Evolutionary conservation across 2,888 invertebrate species (phyloP).

Genomic region (Coleophora flavipennella): DNA sequence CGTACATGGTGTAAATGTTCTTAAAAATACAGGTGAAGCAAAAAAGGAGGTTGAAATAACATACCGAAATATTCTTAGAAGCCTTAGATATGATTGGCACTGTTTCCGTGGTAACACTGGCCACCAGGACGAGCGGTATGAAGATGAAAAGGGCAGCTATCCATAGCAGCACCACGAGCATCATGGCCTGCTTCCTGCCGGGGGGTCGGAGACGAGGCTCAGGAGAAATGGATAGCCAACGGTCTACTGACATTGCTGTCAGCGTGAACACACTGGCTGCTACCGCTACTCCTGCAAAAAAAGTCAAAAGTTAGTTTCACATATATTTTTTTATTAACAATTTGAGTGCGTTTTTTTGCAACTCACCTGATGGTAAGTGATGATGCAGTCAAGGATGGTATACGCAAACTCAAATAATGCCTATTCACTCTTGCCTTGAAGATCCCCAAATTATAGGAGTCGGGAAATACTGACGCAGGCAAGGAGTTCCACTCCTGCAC

Average conservation of each 20-base stretch:
- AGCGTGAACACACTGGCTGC: slow-evolving; percentile 85
- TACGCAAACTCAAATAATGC: too few relatives aligned
- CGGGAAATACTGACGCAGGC: too few relatives aligned
- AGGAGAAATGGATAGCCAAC: slow-evolving; percentile 80
- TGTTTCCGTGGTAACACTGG: slow-evolving; percentile 44
- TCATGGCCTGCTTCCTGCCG: slow-evolving; percentile 74
- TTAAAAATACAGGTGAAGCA: too few relatives aligned
- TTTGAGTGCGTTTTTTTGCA: too few relatives aligned
- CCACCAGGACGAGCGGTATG: slow-evolving; percentile 74
- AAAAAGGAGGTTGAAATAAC: slow-evolving; percentile 12
- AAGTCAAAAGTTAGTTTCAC: too few relatives aligned
- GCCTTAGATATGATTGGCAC: slow-evolving; percentile 51
- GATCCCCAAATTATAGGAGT: too few relatives aligned
- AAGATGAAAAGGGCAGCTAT: slow-evolving; percentile 76
- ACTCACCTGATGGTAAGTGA: too few relatives aligned
- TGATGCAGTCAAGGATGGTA: too few relatives aligned
- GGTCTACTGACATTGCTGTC: slow-evolving; percentile 84
- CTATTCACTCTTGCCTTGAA: too few relatives aligned
- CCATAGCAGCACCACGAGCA: slow-evolving; percentile 79
- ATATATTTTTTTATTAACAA: too few relatives aligned
- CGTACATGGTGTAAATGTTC: too few relatives aligned
- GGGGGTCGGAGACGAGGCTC: slow-evolving; percentile 75
- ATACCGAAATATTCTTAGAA: slow-evolving; percentile 47
- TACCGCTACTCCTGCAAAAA: slow-evolving; percentile 76
- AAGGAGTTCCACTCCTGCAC: too few relatives aligned